Evolutionary conservation across 2,113 vertebrate genomes (phyloP).

Genomic region (Pavo muticus): DNA sequence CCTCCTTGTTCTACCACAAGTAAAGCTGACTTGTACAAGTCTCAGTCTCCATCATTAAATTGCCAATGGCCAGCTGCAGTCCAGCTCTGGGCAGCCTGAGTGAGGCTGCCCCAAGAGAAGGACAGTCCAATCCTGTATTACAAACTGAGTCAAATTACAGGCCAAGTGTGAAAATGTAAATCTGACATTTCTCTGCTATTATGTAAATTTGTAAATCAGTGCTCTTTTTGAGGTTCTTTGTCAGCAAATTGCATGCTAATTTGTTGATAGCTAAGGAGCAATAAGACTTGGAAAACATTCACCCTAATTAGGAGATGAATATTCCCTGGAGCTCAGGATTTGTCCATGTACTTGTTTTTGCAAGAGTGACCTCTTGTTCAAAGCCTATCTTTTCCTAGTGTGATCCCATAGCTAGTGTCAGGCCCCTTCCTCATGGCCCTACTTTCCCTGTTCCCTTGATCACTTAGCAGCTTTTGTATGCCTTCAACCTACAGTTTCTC

Average conservation of each 20-base stretch:
- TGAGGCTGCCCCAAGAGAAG: neutral
- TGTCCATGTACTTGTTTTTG: neutral
- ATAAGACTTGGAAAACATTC: neutral
- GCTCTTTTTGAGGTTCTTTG: neutral
- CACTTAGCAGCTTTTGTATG: neutral
- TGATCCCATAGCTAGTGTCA: neutral
- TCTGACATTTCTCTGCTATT: neutral
- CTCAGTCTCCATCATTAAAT: neutral
- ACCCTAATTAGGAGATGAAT: neutral
- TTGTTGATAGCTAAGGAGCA: neutral
- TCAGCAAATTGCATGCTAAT: rapidly evolving
- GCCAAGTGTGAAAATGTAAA: neutral
- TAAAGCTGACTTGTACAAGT: neutral
- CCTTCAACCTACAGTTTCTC: neutral
- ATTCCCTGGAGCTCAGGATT: neutral
- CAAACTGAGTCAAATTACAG: neutral
- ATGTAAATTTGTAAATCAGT: neutral
- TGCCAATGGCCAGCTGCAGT: neutral
- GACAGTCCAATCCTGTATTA: neutral
- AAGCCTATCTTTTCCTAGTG: neutral
- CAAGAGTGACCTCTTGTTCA: neutral
- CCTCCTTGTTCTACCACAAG: neutral
- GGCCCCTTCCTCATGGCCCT: neutral
- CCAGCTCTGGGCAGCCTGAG: neutral
- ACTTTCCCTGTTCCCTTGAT: neutral